A percentile compares a stretch with the other conserved stretches of the same genome.
phyloP scores from a whole-genome alignment of 2,113 vertebrate genomes.

The Myrmophylax atrothorax region DNA sequence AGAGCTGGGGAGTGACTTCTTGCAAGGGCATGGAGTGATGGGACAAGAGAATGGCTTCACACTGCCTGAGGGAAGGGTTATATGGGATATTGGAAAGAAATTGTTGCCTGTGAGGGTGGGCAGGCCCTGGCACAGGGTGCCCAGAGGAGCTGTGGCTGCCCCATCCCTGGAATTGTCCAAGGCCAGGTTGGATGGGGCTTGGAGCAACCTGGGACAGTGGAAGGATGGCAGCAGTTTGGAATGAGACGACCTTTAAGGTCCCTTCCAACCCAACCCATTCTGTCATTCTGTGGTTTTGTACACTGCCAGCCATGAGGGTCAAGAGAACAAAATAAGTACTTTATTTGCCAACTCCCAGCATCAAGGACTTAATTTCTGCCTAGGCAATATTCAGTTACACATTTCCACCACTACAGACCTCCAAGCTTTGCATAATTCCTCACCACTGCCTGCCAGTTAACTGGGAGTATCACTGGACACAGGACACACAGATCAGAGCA shows the following conservation, averaged over 20 bases:
- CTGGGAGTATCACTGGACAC: not conserved
- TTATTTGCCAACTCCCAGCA: not conserved
- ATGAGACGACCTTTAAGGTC: not conserved
- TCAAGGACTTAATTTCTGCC: not conserved
- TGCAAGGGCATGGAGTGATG: not conserved
- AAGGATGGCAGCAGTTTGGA: not conserved
- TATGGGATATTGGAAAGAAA: not conserved
- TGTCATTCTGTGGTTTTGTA: not conserved
- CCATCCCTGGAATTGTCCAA: not conserved
- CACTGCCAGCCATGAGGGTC: not conserved
- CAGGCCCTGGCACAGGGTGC: not conserved
- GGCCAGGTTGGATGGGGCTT: rapidly evolving
- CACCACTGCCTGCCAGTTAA: not conserved
- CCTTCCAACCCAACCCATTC: not conserved
- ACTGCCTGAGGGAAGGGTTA: not conserved
- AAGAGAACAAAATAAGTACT: not conserved
- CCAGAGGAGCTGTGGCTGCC: not conserved
- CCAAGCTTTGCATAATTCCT: not conserved
- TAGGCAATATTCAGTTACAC: not conserved
- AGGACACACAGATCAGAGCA: not conserved
- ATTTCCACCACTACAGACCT: not conserved
- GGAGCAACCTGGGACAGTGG: rapidly evolving
- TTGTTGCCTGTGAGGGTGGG: not conserved
- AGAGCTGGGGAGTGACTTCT: not conserved
- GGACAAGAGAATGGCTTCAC: not conserved